phyloP scores from a whole-genome alignment of 2,797 vertebrate genomes.

The Cyclura pinguis region DNA sequence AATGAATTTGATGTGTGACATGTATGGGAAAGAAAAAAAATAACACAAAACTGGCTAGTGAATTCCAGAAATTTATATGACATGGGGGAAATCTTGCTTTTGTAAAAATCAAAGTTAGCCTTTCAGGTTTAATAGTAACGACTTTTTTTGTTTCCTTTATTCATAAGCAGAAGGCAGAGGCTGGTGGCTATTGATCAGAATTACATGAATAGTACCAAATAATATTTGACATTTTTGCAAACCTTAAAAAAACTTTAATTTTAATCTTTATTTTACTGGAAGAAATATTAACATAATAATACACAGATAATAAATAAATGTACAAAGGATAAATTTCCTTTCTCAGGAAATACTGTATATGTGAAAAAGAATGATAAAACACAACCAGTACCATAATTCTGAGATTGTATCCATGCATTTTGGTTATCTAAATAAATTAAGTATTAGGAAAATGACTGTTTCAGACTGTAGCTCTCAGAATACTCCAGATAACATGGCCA shows the following conservation, averaged over 20 bases:
- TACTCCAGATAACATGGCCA: too few species aligned
- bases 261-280: conserved; percentile 29
- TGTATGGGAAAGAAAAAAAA: conserved; percentile 61
- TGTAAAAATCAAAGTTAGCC: conserved; percentile 67
- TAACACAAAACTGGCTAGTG: conserved; percentile 70
- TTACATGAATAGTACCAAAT: conserved; percentile 41
- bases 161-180: conserved; percentile 55
- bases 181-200: conserved; percentile 53
- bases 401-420: background rate
- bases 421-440: background rate
- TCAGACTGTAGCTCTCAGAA: too few species aligned
- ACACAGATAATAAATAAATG: background rate
- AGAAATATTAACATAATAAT: conserved; percentile 10
- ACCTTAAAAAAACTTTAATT: background rate
- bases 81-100: conserved; percentile 53
- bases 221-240: background rate
- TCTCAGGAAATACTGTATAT: background rate
- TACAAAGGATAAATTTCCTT: background rate
- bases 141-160: conserved; percentile 61
- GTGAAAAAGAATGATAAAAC: background rate
- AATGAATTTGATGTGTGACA: conserved; percentile 74
- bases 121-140: conserved; percentile 68
- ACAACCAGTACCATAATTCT: background rate
- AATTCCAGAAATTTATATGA: conserved; percentile 70
- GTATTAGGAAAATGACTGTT: too few species aligned